Base-by-base conservation (phyloP, 2,797 vertebrate genomes). In the Pempheris klunzingeri region DNA sequence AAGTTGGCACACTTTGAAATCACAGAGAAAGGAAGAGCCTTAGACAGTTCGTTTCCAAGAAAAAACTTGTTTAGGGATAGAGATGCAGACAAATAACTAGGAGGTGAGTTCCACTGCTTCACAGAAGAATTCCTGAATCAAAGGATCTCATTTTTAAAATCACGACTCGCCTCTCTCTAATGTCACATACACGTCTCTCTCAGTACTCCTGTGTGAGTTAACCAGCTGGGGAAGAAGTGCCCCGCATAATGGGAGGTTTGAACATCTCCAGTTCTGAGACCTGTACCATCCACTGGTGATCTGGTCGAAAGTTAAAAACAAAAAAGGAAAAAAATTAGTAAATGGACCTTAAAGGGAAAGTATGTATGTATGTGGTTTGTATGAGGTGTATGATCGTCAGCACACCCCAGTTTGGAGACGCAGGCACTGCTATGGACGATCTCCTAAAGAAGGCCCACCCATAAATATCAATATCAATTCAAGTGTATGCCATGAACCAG, bases 1-100 rank as follows among this genome's bases (percentile, higher is more conserved):
- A 72, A 61, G 44, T 67, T 10, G 4, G 10, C 49, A 52, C 50
- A 58, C 71, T 84, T 82, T 80, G 63, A 67, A 78, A 62, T 61
- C 39, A 44, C 11, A 52, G 43, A 54, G 49, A 77, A 46, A 71
- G 12, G 17, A 43, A 47, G 41, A 74, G 20, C 47, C 4, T 63
- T 20, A 55, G 32, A 66, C 20, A 20, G 44, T 41, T 63, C 22
- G 52, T 54, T 58, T 57, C 66, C 14, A 9, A 20, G 52, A 55
- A 59, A 55, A 30, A 17, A 38, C 0, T 2, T 62, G 26, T 67
- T 39, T 34, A 73, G 38, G 63, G 65, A 78, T 32, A 13, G 24
- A 47, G 57, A 71, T 12, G 9, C 54, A 55, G 50, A 66, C 49
- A 64, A 79, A 71, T 61, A 39, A 26, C 43, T 50, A 1, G 26